Evolutionary conservation across 2,888 invertebrate genomes (phyloP).

Genomic region (Parasteatoda lunata): DNA sequence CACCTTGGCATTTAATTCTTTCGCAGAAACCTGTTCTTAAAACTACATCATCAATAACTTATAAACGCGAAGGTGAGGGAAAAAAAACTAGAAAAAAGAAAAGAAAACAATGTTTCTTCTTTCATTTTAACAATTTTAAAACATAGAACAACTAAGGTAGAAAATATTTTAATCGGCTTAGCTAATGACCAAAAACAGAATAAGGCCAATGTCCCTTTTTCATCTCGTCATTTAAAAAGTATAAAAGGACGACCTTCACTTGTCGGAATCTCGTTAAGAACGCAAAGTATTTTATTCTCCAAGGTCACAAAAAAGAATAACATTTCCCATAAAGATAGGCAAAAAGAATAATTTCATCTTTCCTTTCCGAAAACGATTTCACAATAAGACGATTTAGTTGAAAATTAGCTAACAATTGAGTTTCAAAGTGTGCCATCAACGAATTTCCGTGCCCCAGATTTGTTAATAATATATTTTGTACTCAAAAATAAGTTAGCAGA

Average conservation of each 20-base stretch:
- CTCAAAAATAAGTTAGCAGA: too few relatives aligned
- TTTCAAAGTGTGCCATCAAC: conserved; percentile 2
- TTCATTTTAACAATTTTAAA: too few relatives aligned
- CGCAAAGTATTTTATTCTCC: conserved; percentile 42
- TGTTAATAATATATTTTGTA: not conserved
- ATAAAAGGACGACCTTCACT: conserved; percentile 31
- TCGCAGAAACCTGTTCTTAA: too few relatives aligned
- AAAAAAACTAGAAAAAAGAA: too few relatives aligned
- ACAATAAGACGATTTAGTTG: not conserved
- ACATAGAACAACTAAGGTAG: too few relatives aligned
- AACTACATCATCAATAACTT: too few relatives aligned
- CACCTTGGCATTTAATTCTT: too few relatives aligned
- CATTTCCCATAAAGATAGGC: conserved; percentile 30
- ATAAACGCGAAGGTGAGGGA: too few relatives aligned
- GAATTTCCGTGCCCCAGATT: conserved; percentile 6
- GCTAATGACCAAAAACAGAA: conserved; percentile 12
- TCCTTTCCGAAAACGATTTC: conserved; percentile 16
- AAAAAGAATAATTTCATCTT: conserved; percentile 15
- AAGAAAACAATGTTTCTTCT: too few relatives aligned
- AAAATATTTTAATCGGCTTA: not conserved
- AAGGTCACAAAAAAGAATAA: conserved; percentile 42
- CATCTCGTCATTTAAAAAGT: conserved; percentile 10
- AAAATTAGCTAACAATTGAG: not conserved
- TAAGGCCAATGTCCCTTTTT: conserved; percentile 43
- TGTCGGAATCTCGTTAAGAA: conserved; percentile 34